Conservation (phyloP, 1,140 invertebrate genomes). For the Bombus waltoni region DNA sequence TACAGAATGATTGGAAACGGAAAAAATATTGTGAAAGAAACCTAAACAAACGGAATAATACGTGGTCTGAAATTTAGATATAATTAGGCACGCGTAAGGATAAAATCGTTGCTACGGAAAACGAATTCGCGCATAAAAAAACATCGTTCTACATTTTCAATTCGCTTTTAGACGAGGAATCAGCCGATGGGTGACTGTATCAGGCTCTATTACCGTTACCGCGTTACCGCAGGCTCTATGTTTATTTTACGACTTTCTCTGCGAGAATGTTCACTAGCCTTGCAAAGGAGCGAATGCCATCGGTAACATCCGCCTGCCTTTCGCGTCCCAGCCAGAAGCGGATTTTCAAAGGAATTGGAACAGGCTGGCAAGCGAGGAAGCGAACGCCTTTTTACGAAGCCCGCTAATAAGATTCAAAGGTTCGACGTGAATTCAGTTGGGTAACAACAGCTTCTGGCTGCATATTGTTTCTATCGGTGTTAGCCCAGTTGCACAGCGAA, state of each 20-base stretch:
- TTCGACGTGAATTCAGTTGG: slow-evolving; percentile 14
- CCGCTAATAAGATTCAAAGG: slow-evolving; percentile 34
- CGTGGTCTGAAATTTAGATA: too few relatives aligned
- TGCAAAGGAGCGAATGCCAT: not conserved
- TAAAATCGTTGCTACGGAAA: not conserved
- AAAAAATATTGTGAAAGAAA: too few relatives aligned
- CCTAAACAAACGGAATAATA: too few relatives aligned
- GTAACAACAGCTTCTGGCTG: not conserved
- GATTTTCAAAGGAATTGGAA: slow-evolving; percentile 31
- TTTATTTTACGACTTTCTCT: not conserved
- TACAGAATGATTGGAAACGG: too few relatives aligned
- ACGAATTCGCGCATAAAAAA: not conserved
- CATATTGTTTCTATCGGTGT: not conserved
- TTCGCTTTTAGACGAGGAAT: not conserved
- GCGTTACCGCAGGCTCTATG: not conserved
- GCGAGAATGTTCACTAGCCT: not conserved
- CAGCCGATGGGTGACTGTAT: not conserved
- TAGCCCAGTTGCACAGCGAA: not conserved
- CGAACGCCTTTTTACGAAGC: not conserved
- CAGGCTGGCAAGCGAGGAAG: not conserved
- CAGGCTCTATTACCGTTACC: not conserved
- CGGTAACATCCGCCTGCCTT: not conserved
- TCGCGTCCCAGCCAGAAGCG: not conserved
- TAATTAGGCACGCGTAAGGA: too few relatives aligned
- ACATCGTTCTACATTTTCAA: slow-evolving; percentile 1